These are phyloP conservation scores for Synanthedon andrenaeformis DNA, from an alignment of 2,888 invertebrate genomes.

Conservation along the genomic window DNA sequence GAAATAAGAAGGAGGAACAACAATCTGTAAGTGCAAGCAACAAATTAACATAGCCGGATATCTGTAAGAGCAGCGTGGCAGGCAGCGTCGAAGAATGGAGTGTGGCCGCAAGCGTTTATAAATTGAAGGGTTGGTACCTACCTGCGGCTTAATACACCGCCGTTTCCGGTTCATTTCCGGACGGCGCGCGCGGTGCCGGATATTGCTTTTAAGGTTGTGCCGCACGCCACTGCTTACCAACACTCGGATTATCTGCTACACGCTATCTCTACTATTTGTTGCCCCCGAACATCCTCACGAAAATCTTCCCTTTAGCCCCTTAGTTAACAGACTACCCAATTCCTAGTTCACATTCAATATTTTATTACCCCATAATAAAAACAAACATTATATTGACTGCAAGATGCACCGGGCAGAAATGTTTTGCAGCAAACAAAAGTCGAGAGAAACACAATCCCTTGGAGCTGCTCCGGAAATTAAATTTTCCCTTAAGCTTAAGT, in stretches of 20 bases:
- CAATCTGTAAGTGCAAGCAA: conserved; percentile 30
- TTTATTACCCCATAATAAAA: neutral
- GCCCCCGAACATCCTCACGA: conserved; percentile 2
- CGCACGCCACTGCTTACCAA: conserved; percentile 36
- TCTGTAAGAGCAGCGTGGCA: conserved; percentile 30
- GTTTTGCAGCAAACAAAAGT: conserved; percentile 29
- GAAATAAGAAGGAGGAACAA: too few relatives aligned
- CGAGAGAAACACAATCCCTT: conserved; percentile 38
- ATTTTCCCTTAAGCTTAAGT: conserved; percentile 57
- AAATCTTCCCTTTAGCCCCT: too few relatives aligned
- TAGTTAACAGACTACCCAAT: neutral
- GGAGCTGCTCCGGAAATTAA: conserved; percentile 53
- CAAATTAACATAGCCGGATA: conserved; percentile 58
- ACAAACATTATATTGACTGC: neutral
- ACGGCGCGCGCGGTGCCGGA: conserved; percentile 68
- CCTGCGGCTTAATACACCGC: conserved; percentile 71
- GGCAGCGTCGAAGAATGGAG: conserved; percentile 35
- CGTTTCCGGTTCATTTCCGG: conserved; percentile 72
- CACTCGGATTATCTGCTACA: conserved; percentile 16
- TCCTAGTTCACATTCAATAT: neutral
- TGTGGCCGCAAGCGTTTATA: conserved; percentile 63
- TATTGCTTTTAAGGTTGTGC: conserved; percentile 71
- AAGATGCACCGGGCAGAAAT: neutral
- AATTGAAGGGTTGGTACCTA: conserved; percentile 69
- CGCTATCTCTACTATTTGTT: conserved; percentile 5